A percentile compares a stretch with the other conserved stretches of the same genome.
These are phyloP conservation scores for Tychaedon coryphoeus DNA, from an alignment of 2,113 vertebrate genomes.

Conservation along the genomic window DNA sequence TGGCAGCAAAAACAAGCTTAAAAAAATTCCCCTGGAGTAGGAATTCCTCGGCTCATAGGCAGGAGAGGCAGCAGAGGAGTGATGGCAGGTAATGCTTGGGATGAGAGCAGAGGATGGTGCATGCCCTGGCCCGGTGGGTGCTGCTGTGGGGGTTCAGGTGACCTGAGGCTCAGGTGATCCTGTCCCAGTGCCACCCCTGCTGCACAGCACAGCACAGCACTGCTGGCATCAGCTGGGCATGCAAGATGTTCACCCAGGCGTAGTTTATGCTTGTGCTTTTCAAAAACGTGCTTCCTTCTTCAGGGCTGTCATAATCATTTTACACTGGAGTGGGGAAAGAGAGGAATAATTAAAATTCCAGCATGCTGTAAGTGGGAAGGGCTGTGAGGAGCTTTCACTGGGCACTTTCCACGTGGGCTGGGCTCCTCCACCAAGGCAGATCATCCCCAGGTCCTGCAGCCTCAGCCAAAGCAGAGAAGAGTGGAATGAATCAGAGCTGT, in stretches of 20 bases:
- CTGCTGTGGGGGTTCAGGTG: background rate
- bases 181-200: background rate
- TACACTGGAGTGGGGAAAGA: background rate
- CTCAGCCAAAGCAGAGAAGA: background rate
- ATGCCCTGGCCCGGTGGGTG: background rate
- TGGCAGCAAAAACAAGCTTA: background rate
- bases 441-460: background rate
- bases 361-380: background rate
- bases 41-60: background rate
- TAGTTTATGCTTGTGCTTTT: conserved; percentile 13
- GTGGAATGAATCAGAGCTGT: background rate
- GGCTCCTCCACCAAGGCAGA: background rate
- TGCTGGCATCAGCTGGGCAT: conserved; percentile 1
- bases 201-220: background rate
- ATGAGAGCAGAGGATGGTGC: background rate
- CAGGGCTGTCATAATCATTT: background rate
- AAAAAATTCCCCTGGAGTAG: background rate
- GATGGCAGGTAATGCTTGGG: background rate
- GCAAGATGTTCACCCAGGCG: background rate
- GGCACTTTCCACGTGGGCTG: background rate
- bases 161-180: background rate
- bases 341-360: background rate
- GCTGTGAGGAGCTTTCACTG: background rate
- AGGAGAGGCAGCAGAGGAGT: background rate
- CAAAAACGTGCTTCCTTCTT: background rate